Evolutionary conservation across 2,113 vertebrate genomes (phyloP).

Genomic region (Syrmaticus mikado): DNA sequence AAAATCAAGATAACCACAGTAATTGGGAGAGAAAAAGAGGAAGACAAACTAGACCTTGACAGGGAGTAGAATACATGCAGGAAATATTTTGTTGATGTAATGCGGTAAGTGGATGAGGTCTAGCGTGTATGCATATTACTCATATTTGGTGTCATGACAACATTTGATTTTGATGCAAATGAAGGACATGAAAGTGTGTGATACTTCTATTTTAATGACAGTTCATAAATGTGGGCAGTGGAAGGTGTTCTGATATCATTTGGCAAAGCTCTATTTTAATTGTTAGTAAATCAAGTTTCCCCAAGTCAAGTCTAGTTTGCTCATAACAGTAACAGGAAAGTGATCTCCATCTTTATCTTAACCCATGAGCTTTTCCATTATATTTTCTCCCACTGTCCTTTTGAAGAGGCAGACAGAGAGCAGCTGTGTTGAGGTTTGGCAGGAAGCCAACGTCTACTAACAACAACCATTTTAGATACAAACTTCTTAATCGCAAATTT

Average conservation of each 20-base stretch:
- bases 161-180: background rate
- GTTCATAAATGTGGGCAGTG: background rate
- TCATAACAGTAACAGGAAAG: background rate
- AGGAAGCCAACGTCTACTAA: background rate
- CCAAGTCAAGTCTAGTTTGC: background rate
- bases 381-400: background rate
- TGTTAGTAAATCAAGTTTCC: background rate
- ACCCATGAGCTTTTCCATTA: background rate
- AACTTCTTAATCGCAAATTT: background rate
- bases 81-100: background rate
- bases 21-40: background rate
- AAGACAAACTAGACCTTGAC: background rate
- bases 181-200: background rate
- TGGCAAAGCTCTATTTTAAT: background rate
- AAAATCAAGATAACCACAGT: background rate
- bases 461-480: background rate
- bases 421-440: background rate
- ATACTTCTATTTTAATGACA: background rate
- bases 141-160: accelerated
- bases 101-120: background rate
- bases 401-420: background rate
- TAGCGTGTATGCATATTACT: background rate
- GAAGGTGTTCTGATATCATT: background rate
- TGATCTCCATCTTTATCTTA: background rate
- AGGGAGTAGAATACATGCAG: background rate